Base-by-base conservation (phyloP, 64 coral and sea anemone genomes). In the Catalaphyllia jardinei region DNA sequence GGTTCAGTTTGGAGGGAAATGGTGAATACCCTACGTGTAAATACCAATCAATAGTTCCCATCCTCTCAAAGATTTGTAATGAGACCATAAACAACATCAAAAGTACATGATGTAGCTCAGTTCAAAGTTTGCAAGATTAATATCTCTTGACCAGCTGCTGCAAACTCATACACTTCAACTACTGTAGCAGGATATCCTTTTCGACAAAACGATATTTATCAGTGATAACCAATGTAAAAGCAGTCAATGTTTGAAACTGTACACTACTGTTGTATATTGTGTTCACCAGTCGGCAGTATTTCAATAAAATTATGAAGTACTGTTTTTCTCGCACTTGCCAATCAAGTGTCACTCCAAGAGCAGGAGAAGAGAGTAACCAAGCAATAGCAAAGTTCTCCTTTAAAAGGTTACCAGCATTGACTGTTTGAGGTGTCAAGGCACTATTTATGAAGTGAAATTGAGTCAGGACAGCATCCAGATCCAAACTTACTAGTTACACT, bases 101-200 rank as follows among this genome's bases (percentile, higher is more conserved):
- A 1, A 57, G 3, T 15, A 57, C 54, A 57, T 3, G 11, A 57
- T 57, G 15, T 57, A 15, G 22, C 39, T 39, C 51, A 85, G 39
- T 51, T 83, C 81, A 71, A 85, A 85, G 81, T 85, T 85, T 0
- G 71, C 81, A 85, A 71, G 33, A 42, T 85, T 85, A 12, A 85
- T 42, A 6, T 38, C 38, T 49, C 81, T 46, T 0, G 42, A 46
- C 6, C 42, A 33, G 64, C 39, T 71, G n/a, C 10, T 13, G 19
- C 63, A n/a, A 15, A 85, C 18, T 85, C 20, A 24, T 71, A 85
- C 11, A 52, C 62, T 39, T 85, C 63, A 46, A 71, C 17, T 27
- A 27, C 38, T 49, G 81, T n/a, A n/a, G n/a, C n/a, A n/a, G 81
- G 69, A 84, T 84, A 28, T 27, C 63, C 25, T 65, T 84, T 69